These are phyloP conservation scores for Pristionchus mayeri DNA, from an alignment of 2,888 invertebrate genomes.

Conservation along the genomic window DNA sequence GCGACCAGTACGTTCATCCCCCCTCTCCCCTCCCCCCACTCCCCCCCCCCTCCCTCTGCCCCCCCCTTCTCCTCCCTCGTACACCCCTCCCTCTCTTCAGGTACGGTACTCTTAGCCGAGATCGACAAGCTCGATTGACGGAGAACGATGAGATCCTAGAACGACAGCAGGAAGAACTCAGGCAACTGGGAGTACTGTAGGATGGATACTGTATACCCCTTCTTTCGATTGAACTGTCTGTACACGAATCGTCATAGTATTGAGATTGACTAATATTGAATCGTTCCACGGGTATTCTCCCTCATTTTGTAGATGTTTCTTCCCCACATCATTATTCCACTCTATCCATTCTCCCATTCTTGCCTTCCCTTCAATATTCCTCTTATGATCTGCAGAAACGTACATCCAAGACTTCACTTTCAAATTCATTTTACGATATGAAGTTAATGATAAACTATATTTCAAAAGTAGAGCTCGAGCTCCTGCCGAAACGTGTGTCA, in stretches of 20 bases:
- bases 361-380: conserved; percentile 6
- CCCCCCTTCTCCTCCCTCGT: neutral
- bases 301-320: neutral
- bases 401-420: neutral
- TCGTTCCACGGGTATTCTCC: neutral
- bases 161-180: conserved; percentile 63
- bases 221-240: conserved; percentile 7
- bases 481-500: neutral
- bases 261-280: conserved; percentile 39
- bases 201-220: neutral
- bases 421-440: neutral
- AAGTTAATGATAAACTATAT: neutral
- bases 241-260: conserved; percentile 26
- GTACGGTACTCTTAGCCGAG: conserved; percentile 64
- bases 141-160: conserved; percentile 66
- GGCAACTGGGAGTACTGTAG: conserved; percentile 61
- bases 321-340: neutral
- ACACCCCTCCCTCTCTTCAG: conserved; percentile 48
- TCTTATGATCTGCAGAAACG: conserved; percentile 2
- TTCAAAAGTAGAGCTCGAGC: neutral
- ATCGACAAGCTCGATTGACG: conserved; percentile 61
- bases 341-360: neutral
- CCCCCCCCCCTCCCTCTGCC: neutral
- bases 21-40: neutral
- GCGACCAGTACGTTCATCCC: conserved; percentile 1